Base-by-base conservation (phyloP, 2,797 vertebrate genomes). In the Varecia variegata region DNA sequence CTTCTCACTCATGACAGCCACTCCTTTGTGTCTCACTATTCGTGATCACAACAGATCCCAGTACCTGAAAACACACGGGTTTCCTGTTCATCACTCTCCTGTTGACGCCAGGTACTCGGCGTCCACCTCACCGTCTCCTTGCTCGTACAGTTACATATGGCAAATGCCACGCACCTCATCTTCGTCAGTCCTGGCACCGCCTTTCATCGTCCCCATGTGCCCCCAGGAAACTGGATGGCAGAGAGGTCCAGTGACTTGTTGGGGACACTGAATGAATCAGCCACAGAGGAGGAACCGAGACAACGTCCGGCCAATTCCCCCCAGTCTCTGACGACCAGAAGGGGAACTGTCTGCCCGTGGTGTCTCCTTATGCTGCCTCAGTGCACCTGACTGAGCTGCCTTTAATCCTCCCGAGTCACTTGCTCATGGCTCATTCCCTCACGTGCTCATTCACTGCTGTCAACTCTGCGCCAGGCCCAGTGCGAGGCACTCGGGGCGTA, bases 321-420 rank as follows among this genome's bases (percentile, higher is more conserved):
- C 0, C 3, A 30, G 23, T 10, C 35, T 45, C 40, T 2, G 15
- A 32, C 0, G 1, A 35, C 54, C 38, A 4, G 74, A 50, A 23
- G 0, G n/a, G 65, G 40, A 11, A 18, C 3, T 7, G 0, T 0
- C 7, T 9, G n/a, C 20, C 27, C 15, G 2, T 2, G 0, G 0
- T 0, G 8, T 13, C 30, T 15, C n/a, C 10, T 17, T 27, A 25
- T 1, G 1, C 21, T 32, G 7, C 5, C 65, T 56, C 62, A 9
- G 50, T 8, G 54, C 23, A 11, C n/a, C 40, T 3, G 30, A 18
- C 0, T 1, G 20, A 43, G 7, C 7, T 15, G 13, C 12, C 18
- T 3, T 38, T 6, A 25, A 65, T 50, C 9, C 76, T 4, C 1
- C 11, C 0, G 18, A 15, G 15, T 23, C 30, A 5, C 0, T 9